Evolutionary conservation across 2,797 vertebrate genomes (phyloP).

Genomic region (Sphaeramia orbicularis): DNA sequence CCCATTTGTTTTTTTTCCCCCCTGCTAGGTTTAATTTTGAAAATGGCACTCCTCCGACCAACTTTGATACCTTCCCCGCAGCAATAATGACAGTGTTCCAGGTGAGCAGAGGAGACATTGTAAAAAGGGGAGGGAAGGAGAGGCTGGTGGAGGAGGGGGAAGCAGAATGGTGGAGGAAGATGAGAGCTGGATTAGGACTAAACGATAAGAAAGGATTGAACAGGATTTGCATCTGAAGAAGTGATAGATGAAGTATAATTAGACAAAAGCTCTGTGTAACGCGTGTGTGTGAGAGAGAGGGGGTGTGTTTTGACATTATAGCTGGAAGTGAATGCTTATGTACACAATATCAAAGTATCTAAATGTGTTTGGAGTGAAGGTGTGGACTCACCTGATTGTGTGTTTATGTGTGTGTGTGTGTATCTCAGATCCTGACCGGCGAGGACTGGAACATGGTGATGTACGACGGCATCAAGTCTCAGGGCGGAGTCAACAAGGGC

Average conservation of each 20-base stretch:
- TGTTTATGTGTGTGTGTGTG: slow-evolving; percentile 8
- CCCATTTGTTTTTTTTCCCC: slow-evolving; percentile 23
- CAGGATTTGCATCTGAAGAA: slow-evolving; percentile 21
- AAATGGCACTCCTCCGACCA: slow-evolving; percentile 93
- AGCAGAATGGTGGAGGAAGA: slow-evolving; percentile 7
- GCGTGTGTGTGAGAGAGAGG: background rate
- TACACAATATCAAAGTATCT: background rate
- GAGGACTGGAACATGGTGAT: slow-evolving; percentile 99
- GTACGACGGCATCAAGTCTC: slow-evolving; percentile 97
- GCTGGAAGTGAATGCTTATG: background rate
- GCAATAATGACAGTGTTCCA: slow-evolving; percentile 99
- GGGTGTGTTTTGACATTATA: background rate
- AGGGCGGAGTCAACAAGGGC: slow-evolving; percentile 94
- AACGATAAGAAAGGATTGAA: slow-evolving; percentile 32
- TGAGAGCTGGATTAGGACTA: slow-evolving; percentile 29
- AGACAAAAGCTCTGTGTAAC: background rate
- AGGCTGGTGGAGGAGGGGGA: background rate
- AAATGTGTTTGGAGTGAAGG: background rate
- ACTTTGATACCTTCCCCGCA: slow-evolving; percentile 98
- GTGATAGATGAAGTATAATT: slow-evolving; percentile 18
- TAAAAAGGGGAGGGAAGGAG: background rate
- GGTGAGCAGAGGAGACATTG: slow-evolving; percentile 78
- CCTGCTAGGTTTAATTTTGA: slow-evolving; percentile 94
- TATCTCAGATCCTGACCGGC: slow-evolving; percentile 92
- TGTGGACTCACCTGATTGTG: slow-evolving; percentile 1